Percentiles rank a stretch among this genome's conserved stretches.
Evolutionary conservation across 1,140 invertebrate species (phyloP).

Genomic region (Heliconius nattereri): DNA sequence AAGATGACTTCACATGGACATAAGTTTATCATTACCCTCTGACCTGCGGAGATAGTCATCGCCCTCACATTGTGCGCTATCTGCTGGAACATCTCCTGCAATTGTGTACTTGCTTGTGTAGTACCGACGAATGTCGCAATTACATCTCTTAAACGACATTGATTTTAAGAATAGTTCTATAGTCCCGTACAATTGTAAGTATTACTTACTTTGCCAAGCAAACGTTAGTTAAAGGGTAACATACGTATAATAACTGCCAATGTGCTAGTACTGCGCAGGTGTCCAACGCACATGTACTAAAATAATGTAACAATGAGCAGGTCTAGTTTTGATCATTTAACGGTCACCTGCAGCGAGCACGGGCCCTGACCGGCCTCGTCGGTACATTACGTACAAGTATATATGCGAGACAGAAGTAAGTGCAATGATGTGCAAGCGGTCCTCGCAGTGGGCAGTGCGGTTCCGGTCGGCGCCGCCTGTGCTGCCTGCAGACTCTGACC

Average conservation of each 20-base stretch:
- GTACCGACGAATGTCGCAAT: not conserved
- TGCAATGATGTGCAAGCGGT: too few relatives aligned
- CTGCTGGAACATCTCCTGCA: not conserved
- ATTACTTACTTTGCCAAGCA: not conserved
- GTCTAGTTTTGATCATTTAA: not conserved
- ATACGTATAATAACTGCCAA: not conserved
- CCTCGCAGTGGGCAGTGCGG: too few relatives aligned
- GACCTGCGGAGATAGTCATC: slow-evolving; percentile 18
- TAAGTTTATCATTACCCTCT: slow-evolving; percentile 12
- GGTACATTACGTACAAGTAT: too few relatives aligned
- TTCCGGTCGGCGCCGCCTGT: too few relatives aligned
- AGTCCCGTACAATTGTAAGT: too few relatives aligned
- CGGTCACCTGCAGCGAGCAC: not conserved
- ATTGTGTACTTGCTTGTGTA: not conserved
- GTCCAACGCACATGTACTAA: not conserved
- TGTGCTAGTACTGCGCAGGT: not conserved
- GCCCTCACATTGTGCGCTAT: not conserved
- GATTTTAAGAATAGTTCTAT: too few relatives aligned
- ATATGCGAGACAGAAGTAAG: too few relatives aligned
- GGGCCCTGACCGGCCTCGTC: too few relatives aligned
- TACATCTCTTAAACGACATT: too few relatives aligned
- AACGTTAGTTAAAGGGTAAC: not conserved
- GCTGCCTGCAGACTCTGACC: too few relatives aligned
- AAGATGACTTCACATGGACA: slow-evolving; percentile 24
- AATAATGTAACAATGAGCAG: not conserved